Percentiles rank a stretch among this genome's conserved stretches.
phyloP scores from a whole-genome alignment of 2,888 invertebrate genomes.

The Balanococcus diminutus region DNA sequence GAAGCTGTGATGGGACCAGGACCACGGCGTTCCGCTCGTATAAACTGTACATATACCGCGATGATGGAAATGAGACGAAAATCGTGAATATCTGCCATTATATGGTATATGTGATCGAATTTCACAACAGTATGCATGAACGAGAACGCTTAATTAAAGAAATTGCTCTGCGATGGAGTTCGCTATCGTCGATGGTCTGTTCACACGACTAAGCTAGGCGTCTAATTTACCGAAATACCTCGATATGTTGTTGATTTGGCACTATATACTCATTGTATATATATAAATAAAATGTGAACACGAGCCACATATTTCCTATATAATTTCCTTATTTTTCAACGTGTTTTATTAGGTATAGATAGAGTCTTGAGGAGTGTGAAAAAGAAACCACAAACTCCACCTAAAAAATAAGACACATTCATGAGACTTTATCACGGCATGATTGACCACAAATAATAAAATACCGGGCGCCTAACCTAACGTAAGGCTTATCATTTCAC shows the following conservation, averaged over 20 bases:
- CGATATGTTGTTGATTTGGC: too few relatives aligned
- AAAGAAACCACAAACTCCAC: conserved; percentile 7
- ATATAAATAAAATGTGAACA: neutral
- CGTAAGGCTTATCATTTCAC: conserved; percentile 44
- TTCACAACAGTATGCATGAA: neutral
- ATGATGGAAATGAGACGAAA: neutral
- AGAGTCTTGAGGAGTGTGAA: too few relatives aligned
- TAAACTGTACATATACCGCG: neutral
- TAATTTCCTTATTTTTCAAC: conserved; percentile 2
- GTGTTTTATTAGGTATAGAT: neutral
- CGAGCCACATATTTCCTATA: neutral
- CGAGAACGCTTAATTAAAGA: conserved; percentile 1
- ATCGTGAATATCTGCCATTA: neutral
- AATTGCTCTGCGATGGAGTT: neutral
- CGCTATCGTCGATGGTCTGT: neutral
- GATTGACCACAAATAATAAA: conserved; percentile 48
- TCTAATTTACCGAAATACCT: neutral
- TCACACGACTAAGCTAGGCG: neutral
- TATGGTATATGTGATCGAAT: neutral
- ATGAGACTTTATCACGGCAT: conserved; percentile 52
- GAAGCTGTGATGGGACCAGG: too few relatives aligned
- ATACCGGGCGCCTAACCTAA: conserved; percentile 45
- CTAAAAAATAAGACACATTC: conserved; percentile 31
- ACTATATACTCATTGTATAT: too few relatives aligned
- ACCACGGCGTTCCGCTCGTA: neutral